Evolutionary conservation across 2,888 invertebrate genomes (phyloP).

Genomic region (Chrysotoxum bicinctum): DNA sequence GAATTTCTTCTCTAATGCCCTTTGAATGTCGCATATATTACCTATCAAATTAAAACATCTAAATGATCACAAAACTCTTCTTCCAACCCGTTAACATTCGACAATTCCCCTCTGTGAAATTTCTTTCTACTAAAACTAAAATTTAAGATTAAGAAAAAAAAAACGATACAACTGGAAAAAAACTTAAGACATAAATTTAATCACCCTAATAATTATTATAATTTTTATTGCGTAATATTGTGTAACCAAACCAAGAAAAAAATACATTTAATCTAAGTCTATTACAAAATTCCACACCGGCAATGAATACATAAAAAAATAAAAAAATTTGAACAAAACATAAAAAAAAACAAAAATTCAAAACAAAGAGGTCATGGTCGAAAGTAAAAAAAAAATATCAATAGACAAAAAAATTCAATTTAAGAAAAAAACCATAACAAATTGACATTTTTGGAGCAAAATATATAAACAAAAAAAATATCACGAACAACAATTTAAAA

Average conservation of each 20-base stretch:
- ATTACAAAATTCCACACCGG: conserved; percentile 70
- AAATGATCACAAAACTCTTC: not conserved
- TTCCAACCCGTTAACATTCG: not conserved
- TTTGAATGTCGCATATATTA: too few species aligned
- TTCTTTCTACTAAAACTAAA: conserved; percentile 66
- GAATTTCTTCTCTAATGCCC: not conserved
- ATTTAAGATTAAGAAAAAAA: conserved; percentile 61
- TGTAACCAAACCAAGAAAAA: conserved; percentile 53
- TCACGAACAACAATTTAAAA: conserved; percentile 57
- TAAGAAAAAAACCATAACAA: conserved; percentile 35
- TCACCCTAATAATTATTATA: conserved; percentile 70
- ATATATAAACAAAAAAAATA: conserved; percentile 54
- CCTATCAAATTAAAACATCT: not conserved
- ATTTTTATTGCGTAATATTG: conserved; percentile 69
- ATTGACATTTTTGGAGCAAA: conserved; percentile 72
- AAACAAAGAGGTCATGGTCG: conserved; percentile 68
- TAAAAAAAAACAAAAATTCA: conserved; percentile 13
- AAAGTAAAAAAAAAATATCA: conserved; percentile 36
- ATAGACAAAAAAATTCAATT: conserved; percentile 20
- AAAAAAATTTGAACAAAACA: conserved; percentile 31
- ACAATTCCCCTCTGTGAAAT: conserved; percentile 33
- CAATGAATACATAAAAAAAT: conserved; percentile 42
- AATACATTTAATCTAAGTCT: conserved; percentile 60
- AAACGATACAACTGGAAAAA: conserved; percentile 53
- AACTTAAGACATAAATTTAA: conserved; percentile 68